Base-by-base conservation (phyloP, 2,113 vertebrate genomes). In the Scophthalmus maximus region DNA sequence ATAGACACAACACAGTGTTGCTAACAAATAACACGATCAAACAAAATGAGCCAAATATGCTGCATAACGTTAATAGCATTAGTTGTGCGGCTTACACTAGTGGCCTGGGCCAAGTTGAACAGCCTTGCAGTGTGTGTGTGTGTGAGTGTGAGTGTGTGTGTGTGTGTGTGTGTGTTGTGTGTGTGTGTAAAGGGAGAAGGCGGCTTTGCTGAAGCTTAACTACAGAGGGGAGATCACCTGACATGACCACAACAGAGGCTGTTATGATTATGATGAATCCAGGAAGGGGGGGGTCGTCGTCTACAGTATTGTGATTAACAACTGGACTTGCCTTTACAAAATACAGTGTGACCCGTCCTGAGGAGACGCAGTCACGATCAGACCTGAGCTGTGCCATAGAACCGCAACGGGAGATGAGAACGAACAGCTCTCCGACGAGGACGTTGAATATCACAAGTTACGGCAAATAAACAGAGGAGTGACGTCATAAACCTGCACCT, bases 201-300 rank as follows among this genome's bases (percentile, higher is more conserved):
- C 22, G 40, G 64, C 25, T 46, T 46, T 18, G 14, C n/a, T n/a
- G 6, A 46, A 20, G 66, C 20, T 18, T 38, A 59, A 44, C 55
- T 18, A 42, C 38, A 46, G 22, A n/a, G n/a, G n/a, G n/a, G n/a
- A n/a, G n/a, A 72, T 87, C 79, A 88, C 58, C 51, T 81, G 81
- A 87, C 30, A 36, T 68, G 76, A 81, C 36, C 29, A 70, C 46
- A 72, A 36, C 30, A 61, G 18, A 66, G 29, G 51, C 1, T 3
- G 52, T 7, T 11, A 30, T 34, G 59, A 14, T 51, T 59, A 55
- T 59, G 53, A 67, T 49, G 29, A 50, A 34, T 40, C 8, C 23
- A 25, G 34, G 32, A 34, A 6, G 10, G 8, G 18, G 8, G 8
- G 29, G 4, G 29, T n/a, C n/a, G n/a, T n/a, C n/a, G n/a, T 23